These are phyloP conservation scores for Thomomys bottae DNA, from an alignment of 2,113 vertebrate genomes.

Conservation along the genomic window DNA sequence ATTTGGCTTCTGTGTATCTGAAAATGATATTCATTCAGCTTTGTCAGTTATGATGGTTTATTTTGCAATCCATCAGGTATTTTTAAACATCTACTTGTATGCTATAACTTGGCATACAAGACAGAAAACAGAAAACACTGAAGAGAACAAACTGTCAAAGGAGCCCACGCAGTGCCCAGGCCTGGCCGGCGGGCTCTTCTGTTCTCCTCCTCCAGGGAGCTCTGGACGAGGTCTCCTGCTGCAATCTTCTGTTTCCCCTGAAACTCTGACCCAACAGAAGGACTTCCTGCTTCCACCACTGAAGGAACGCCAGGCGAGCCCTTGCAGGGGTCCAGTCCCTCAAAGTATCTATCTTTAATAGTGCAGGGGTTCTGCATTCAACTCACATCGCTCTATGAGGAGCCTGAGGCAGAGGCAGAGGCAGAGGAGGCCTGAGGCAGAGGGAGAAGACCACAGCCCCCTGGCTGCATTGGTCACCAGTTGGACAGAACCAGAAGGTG, in stretches of 20 bases:
- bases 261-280: accelerated
- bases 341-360: not conserved
- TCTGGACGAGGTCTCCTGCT: too few relatives aligned
- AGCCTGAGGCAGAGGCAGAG: accelerated
- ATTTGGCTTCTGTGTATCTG: conserved; percentile 72
- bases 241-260: accelerated
- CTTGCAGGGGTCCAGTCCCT: not conserved
- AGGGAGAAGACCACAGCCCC: accelerated
- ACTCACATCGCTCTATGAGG: too few relatives aligned
- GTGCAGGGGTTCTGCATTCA: too few relatives aligned
- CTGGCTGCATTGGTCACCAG: accelerated
- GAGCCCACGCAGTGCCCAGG: not conserved
- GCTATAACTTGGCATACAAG: not conserved
- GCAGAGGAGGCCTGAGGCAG: too few relatives aligned
- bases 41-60: conserved; percentile 75
- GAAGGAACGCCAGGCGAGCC: too few relatives aligned
- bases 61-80: conserved; percentile 70
- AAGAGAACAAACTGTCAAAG: not conserved
- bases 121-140: not conserved
- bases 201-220: accelerated
- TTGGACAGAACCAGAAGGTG: too few relatives aligned
- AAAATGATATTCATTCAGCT: conserved; percentile 77
- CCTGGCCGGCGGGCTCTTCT: accelerated
- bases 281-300: accelerated
- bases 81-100: conserved; percentile 39